Evolutionary conservation across 2,113 vertebrate species (phyloP).

Genomic region (Buteo buteo): DNA sequence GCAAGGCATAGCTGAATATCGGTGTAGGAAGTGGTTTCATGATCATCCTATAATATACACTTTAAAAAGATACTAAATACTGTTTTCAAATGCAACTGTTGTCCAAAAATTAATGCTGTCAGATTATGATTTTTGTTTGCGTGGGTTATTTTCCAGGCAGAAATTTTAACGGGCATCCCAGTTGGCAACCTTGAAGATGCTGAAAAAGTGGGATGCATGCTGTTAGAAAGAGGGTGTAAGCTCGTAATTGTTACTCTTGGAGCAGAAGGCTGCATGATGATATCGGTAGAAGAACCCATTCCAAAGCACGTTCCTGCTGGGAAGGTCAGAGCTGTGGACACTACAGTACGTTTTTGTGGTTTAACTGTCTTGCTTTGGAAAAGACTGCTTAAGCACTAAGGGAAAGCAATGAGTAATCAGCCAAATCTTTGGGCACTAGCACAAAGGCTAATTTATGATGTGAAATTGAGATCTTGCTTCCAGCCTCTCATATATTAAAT

Average conservation of each 20-base stretch:
- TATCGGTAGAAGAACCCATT: constrained; percentile 71
- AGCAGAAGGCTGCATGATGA: constrained; percentile 85
- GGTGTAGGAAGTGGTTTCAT: constrained; percentile 10
- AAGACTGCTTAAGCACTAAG: constrained; percentile 44
- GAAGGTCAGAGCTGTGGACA: constrained; percentile 84
- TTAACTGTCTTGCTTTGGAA: constrained; percentile 55
- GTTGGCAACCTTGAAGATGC: constrained; percentile 80
- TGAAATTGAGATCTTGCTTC: constrained; percentile 31
- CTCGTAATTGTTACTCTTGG: constrained; percentile 87
- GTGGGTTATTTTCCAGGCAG: constrained; percentile 80
- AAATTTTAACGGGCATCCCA: constrained; percentile 82
- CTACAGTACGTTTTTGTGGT: constrained; percentile 84
- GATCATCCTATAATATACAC: background rate
- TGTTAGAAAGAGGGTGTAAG: constrained; percentile 83
- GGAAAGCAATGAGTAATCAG: constrained; percentile 71
- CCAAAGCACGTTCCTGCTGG: constrained; percentile 80
- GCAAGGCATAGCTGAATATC: background rate
- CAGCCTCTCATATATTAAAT: constrained; percentile 21
- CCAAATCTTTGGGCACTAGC: constrained; percentile 78
- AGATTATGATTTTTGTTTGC: constrained; percentile 33
- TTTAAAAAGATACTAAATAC: background rate
- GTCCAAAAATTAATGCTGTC: constrained; percentile 34
- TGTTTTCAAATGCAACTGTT: constrained; percentile 14
- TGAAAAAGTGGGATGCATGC: constrained; percentile 70
- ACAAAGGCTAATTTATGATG: constrained; percentile 54